Evolutionary conservation across 2,797 vertebrate genomes (phyloP).

Genomic region (Xenops minutus): DNA sequence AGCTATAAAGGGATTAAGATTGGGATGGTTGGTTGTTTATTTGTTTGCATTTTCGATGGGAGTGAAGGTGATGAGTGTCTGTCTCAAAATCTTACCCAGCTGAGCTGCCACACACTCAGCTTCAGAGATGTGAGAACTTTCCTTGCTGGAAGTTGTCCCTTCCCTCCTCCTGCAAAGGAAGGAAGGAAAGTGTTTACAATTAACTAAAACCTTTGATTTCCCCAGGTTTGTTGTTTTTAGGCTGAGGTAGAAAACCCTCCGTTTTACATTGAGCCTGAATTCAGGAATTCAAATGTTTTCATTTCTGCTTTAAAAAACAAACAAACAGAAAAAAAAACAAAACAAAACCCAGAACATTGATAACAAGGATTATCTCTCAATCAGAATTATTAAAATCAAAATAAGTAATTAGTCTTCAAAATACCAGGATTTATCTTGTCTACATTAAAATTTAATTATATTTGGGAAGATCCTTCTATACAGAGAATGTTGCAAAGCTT

Average conservation of each 20-base stretch:
- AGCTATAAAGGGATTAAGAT: neutral
- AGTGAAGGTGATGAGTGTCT: neutral
- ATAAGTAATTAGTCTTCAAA: neutral
- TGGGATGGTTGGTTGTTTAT: neutral
- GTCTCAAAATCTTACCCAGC: neutral
- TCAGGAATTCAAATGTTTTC: neutral
- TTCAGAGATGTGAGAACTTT: neutral
- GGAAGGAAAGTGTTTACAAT: neutral
- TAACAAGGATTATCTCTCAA: neutral
- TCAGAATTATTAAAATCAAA: neutral
- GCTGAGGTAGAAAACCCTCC: neutral
- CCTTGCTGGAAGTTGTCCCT: neutral
- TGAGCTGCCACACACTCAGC: neutral
- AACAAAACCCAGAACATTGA: neutral
- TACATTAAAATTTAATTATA: neutral
- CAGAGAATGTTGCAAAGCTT: neutral
- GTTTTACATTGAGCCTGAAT: neutral
- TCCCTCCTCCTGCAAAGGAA: neutral
- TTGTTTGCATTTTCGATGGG: neutral
- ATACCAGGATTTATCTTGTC: neutral
- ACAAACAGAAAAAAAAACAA: neutral
- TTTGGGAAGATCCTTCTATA: neutral
- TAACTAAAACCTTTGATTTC: neutral
- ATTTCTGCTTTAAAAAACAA: neutral
- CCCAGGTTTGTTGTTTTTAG: neutral